Evolutionary conservation across 2,113 vertebrate genomes (phyloP).

Genomic region (Rutilus rutilus): DNA sequence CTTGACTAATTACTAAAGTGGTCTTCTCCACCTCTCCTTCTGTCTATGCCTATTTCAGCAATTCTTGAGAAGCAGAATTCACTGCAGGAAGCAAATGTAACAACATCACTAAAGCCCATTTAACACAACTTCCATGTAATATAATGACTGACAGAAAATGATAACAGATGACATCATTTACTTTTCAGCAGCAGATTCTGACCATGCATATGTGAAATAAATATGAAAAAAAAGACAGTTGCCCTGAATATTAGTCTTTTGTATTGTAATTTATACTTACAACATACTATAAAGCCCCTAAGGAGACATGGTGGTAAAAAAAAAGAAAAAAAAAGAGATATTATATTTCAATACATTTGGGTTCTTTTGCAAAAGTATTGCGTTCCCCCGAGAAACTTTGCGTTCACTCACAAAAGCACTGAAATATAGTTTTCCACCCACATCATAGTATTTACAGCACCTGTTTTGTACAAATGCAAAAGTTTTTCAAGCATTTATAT

Average conservation of each 20-base stretch:
- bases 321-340: background rate
- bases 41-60: background rate
- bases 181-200: background rate
- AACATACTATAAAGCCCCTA: background rate
- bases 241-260: background rate
- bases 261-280: background rate
- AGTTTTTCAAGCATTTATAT: background rate
- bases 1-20: background rate
- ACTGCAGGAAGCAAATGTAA: conserved; percentile 29
- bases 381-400: background rate
- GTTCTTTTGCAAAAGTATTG: background rate
- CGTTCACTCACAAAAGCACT: background rate
- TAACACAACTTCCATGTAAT: conserved; percentile 12
- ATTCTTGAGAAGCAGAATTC: background rate
- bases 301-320: background rate
- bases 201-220: background rate
- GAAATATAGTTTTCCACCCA: background rate
- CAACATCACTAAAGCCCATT: conserved; percentile 14
- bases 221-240: background rate
- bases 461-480: background rate
- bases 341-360: background rate
- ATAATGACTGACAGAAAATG: background rate
- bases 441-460: background rate
- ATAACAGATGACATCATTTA: background rate
- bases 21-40: background rate